Conservation (phyloP, 2,797 vertebrate species). For the Sebastes oblongus region DNA sequence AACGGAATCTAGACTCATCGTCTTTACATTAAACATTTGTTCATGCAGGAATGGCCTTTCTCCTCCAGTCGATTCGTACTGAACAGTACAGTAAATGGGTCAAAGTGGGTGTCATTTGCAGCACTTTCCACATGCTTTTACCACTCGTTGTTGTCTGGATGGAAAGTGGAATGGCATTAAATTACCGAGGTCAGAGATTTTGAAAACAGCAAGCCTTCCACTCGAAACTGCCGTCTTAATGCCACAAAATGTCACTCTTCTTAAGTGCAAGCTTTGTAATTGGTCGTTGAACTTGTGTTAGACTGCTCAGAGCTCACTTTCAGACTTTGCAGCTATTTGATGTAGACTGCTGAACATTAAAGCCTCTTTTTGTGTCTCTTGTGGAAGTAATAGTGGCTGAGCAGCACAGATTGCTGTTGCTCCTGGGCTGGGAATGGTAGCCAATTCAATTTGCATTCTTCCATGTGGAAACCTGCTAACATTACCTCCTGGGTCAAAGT, state of each 20-base stretch:
- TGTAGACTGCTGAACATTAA: not conserved
- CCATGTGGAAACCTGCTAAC: conserved; percentile 3
- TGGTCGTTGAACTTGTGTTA: not conserved
- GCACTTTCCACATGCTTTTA: conserved; percentile 35
- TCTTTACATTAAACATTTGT: not conserved
- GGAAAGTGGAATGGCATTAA: conserved; percentile 33
- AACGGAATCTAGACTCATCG: not conserved
- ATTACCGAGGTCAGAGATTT: conserved; percentile 35
- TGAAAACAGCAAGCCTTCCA: not conserved
- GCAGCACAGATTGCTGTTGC: conserved; percentile 9
- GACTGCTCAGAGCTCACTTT: not conserved
- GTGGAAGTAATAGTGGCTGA: not conserved
- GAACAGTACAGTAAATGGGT: conserved; percentile 5
- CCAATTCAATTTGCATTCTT: conserved; percentile 20
- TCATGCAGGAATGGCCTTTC: not conserved
- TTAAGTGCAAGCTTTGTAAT: not conserved
- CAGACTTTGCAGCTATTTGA: not conserved
- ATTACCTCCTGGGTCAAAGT: conserved; percentile 8
- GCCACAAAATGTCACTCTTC: conserved; percentile 21
- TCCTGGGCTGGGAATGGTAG: not conserved
- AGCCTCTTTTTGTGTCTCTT: not conserved
- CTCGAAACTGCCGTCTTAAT: not conserved
- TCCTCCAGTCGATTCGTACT: not conserved
- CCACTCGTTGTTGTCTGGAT: conserved; percentile 2
- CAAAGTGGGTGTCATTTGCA: conserved; percentile 26